Conservation (phyloP, 2,797 vertebrate species). For the Antennarius maculatus region DNA sequence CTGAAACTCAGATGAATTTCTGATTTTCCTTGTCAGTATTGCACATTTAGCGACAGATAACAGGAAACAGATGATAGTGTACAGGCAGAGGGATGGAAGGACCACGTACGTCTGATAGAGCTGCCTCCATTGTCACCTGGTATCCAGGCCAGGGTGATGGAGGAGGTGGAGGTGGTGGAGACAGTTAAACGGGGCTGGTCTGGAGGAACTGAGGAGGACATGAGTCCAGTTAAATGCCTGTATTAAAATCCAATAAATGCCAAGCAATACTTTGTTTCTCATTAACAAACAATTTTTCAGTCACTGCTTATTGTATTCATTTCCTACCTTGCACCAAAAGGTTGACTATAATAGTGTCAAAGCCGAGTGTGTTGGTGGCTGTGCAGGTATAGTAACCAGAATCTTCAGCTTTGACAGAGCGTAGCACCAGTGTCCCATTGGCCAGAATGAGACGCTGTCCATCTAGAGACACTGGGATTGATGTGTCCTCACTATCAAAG, state of each 20-base stretch:
- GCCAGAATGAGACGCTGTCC: slow-evolving; percentile 92
- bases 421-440: slow-evolving; percentile 93
- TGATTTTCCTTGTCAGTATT: neutral
- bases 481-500: slow-evolving; percentile 88
- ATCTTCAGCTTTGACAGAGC: slow-evolving; percentile 95
- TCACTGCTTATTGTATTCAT: neutral
- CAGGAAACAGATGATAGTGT: slow-evolving; percentile 12
- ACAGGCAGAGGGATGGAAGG: slow-evolving; percentile 9
- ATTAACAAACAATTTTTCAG: neutral
- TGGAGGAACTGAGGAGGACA: slow-evolving; percentile 84
- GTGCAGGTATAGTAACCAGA: slow-evolving; percentile 98
- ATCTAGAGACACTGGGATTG: slow-evolving; percentile 90
- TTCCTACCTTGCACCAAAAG: slow-evolving; percentile 94
- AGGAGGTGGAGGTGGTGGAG: slow-evolving; percentile 96
- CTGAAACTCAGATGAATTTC: neutral
- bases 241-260: neutral
- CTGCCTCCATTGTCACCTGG: slow-evolving; percentile 98
- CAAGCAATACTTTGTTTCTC: neutral
- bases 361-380: slow-evolving; percentile 96
- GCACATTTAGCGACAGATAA: slow-evolving; percentile 4
- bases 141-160: slow-evolving; percentile 97
- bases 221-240: neutral
- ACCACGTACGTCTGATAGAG: slow-evolving; percentile 90
- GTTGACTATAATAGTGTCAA: slow-evolving; percentile 98
- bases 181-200: slow-evolving; percentile 97